Percentiles rank a stretch among this genome's conserved stretches.
phyloP scores from a whole-genome alignment of 2,888 invertebrate genomes.

The Drosophila infuscata region DNA sequence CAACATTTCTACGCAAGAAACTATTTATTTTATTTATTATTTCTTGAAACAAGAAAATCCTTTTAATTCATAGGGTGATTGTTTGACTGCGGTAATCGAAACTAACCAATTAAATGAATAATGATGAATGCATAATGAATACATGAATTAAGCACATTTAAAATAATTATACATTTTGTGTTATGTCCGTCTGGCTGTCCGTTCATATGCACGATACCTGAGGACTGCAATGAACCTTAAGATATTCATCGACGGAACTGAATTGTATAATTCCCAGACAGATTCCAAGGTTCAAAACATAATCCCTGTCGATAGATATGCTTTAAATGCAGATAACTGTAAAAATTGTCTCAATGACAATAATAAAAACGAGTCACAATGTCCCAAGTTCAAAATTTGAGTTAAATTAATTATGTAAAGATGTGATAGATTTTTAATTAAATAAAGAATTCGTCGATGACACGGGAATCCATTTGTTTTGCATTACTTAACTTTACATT shows the following conservation, averaged over 20 bases:
- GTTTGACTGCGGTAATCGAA: not conserved
- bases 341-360: not conserved
- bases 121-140: too few species aligned
- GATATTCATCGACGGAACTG: too few species aligned
- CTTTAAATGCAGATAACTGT: not conserved
- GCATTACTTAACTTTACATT: not conserved
- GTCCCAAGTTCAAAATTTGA: not conserved
- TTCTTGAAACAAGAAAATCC: not conserved
- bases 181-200: too few species aligned
- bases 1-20: not conserved
- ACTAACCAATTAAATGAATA: too few species aligned
- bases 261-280: not conserved
- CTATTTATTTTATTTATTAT: not conserved
- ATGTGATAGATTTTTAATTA: not conserved
- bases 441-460: not conserved
- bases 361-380: not conserved
- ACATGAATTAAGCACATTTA: too few species aligned
- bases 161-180: too few species aligned
- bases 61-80: not conserved
- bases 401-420: not conserved
- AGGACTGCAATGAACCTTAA: rapidly evolving
- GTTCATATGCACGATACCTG: too few species aligned
- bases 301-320: too few species aligned
- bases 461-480: too few species aligned
- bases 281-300: not conserved